Base-by-base conservation (phyloP, 2,113 vertebrate species). In the Peromyscus maniculatus region DNA sequence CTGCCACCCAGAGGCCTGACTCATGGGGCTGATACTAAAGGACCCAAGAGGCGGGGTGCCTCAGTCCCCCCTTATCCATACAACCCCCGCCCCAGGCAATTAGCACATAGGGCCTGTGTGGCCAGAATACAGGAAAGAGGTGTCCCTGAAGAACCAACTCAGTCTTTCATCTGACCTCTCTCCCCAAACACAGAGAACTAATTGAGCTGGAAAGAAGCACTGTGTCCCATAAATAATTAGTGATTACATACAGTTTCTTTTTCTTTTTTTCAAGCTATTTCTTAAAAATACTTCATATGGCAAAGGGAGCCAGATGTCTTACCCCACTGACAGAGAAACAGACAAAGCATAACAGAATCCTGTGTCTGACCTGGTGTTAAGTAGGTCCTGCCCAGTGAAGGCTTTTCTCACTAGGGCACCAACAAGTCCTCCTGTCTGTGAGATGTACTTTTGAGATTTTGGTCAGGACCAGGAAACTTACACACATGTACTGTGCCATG, bases 121-220 rank as follows among this genome's bases (percentile, higher is more conserved):
- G 62, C 92, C 74, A 69, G 79, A 71, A 79, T 0, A 36, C 46
- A 57, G 52, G 93, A 93, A 93, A 46, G 62, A 77, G 7, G 8
- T 83, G 75, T 96, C 92, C 87, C 97, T 24, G 62, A 91, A 95
- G 93, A 92, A 39, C 19, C 0, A 3, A 11, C 28, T 26, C 17
- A 16, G 12, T 59, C 39, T 87, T 55, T 67, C 59, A 64, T 46
- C 39, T 67, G 43, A 71, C 33, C 74, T 75, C 39, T n/a, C n/a
- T 77, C 46, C 46, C 57, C 59, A 90, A 89, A 89, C 31, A 66
- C 80, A 79, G 67, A 82, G 46, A 46, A n/a, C 62, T 92, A 74
- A 94, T 16, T 90, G 69, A 95, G 80, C 75, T 46, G 64, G 36
- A 49, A 75, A 33, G 78, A 82, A 90, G 52, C 84, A 55, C 17